A percentile compares a stretch with the other conserved stretches of the same genome.
These are phyloP conservation scores for Calidris pugnax DNA, from an alignment of 2,113 vertebrate genomes.

Conservation along the genomic window DNA sequence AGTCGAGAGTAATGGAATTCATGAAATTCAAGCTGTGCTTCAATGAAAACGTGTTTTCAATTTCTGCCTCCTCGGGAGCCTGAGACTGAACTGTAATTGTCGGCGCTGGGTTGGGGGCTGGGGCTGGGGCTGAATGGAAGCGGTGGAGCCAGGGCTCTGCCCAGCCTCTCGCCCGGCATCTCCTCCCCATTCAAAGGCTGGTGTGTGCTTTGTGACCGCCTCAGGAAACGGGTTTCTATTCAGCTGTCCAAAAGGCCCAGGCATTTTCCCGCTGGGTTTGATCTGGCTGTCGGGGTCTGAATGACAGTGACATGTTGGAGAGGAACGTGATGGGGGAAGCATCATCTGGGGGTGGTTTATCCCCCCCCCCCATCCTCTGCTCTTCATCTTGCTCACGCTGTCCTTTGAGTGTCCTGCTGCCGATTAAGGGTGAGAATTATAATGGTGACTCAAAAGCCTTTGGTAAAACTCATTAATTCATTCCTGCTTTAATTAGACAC, in stretches of 20 bases:
- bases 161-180: background rate
- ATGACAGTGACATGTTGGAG: background rate
- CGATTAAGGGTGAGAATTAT: slow-evolving; percentile 48
- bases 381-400: background rate
- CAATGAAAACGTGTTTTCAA: slow-evolving; percentile 76
- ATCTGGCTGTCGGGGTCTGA: background rate
- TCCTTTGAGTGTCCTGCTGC: slow-evolving; percentile 49
- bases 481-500: slow-evolving; percentile 51
- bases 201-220: slow-evolving; percentile 6
- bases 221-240: slow-evolving; percentile 36
- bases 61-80: slow-evolving; percentile 68
- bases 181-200: background rate
- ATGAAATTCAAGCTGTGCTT: slow-evolving; percentile 70
- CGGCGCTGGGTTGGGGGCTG: slow-evolving; percentile 18
- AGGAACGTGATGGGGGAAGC: background rate
- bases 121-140: slow-evolving; percentile 32
- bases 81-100: slow-evolving; percentile 1
- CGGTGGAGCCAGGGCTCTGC: background rate
- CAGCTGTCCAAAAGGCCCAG: background rate
- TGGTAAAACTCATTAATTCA: slow-evolving; percentile 55
- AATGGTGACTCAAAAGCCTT: slow-evolving; percentile 49
- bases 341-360: background rate
- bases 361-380: background rate
- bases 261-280: slow-evolving; percentile 37
- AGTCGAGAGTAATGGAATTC: slow-evolving; percentile 69